Evolutionary conservation across 1,140 invertebrate species (phyloP), one percentile per base, ranked within the genome.

Genomic region (Heliothis subflexa): DNA sequence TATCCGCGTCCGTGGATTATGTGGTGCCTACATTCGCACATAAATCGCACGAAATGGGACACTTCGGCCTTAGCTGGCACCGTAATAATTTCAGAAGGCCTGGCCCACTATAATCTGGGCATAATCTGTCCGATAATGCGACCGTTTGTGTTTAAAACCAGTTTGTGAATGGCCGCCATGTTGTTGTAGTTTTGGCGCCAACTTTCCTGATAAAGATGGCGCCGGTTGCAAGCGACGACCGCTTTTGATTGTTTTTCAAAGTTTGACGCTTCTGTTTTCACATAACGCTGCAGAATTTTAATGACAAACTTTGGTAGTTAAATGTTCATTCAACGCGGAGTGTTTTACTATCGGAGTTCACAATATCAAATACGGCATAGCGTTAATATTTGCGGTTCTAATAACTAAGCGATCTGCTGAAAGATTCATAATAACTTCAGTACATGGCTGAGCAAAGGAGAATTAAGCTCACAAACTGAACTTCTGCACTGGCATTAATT

Each of bases 11-110:
- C 84, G 79, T 81, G 92, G 93, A 89, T 91, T 92, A 91, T 80
- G 83, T 83, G 86, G 83, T 83, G 88, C 52, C 88, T 89, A 91
- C 89, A 90, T 90, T 94, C 90, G 90, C 89, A 90, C 91, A 93
- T 94, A 94, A 93, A 94, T 94, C 90, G 81, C 68, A 54, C 83
- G 84, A 89, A 93, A 94, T 94, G 93, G 93, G 93, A 93, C 93
- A 90, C 83, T 89, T 87, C 80, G 88, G 88, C 86, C 90, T 93
- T 90, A 91, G 88, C 88, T 83, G 71, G 84, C 88, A 92, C 91
- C 89, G 91, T 94, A 93, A 94, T 94, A 94, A 94, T 90, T 94
- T 89, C 83, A 84, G 78, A 83, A 81, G 83, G 85, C 85, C 86
- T 83, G 84, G 82, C 86, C 89, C 91, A 93, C 91, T 91, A 90